A percentile compares a stretch with the other conserved stretches of the same genome.
Evolutionary conservation across 2,888 invertebrate genomes (phyloP).

Genomic region (Campoplex nolae): DNA sequence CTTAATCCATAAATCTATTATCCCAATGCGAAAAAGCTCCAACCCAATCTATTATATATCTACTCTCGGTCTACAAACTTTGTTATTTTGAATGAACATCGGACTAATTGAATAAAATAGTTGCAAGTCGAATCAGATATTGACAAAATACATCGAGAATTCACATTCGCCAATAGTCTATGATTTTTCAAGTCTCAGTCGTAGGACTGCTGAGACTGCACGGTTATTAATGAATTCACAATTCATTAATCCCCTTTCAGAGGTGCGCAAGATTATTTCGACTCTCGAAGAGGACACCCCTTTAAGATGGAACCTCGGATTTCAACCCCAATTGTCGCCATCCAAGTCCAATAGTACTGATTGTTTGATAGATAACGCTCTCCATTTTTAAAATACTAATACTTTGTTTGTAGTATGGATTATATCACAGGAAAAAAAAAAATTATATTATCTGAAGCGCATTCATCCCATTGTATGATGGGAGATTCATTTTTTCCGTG

Average conservation of each 20-base stretch:
- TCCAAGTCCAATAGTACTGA: no score
- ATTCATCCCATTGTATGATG: no score
- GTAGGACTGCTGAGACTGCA: not conserved
- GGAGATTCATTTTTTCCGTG: no score
- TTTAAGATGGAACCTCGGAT: no score
- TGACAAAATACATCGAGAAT: not conserved
- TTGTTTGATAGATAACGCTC: no score
- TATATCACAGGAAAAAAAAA: no score
- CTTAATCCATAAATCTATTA: constrained; percentile 50
- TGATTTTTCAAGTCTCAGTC: not conserved
- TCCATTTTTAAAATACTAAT: no score
- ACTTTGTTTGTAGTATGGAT: no score
- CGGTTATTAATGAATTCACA: not conserved
- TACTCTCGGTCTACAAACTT: not conserved
- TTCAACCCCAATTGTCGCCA: no score
- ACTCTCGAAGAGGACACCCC: no score
- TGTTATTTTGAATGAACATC: not conserved
- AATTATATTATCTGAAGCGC: no score
- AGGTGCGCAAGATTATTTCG: not conserved
- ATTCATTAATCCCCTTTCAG: not conserved
- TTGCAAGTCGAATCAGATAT: not conserved
- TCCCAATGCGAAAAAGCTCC: constrained; percentile 13
- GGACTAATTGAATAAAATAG: not conserved
- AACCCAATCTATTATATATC: not conserved
- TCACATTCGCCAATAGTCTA: not conserved